phyloP scores from a whole-genome alignment of 1,140 invertebrate species.

The Drosophila nikananu region DNA sequence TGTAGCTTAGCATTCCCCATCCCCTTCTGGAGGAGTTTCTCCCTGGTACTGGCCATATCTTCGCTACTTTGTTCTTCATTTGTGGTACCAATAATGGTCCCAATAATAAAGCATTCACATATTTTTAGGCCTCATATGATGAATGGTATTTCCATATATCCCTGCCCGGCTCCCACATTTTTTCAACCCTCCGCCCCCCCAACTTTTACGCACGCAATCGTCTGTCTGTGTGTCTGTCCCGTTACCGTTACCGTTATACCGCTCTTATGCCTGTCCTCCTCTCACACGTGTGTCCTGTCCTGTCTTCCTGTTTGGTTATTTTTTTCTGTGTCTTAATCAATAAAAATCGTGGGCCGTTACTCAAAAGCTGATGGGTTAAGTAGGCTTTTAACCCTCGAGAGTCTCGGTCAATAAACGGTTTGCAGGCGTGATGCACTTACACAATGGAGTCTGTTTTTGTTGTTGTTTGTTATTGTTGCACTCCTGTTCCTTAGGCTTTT shows the following conservation, averaged over 20 bases:
- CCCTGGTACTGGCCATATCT: not conserved
- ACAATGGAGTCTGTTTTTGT: constrained; percentile 40
- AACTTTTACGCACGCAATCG: constrained; percentile 51
- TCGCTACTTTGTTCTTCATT: not conserved
- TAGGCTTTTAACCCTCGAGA: constrained; percentile 21
- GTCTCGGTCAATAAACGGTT: constrained; percentile 23
- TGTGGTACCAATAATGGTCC: constrained; percentile 6
- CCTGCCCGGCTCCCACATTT: not conserved
- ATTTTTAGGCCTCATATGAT: constrained; percentile 24
- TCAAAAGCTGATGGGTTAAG: constrained; percentile 39
- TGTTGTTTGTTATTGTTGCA: constrained; percentile 19
- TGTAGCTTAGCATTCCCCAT: not conserved
- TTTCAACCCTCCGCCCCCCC: constrained; percentile 5
- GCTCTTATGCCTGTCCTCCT: constrained; percentile 27
- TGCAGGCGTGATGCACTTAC: constrained; percentile 43
- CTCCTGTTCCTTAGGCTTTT: constrained; percentile 11
- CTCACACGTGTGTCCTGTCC: constrained; percentile 16
- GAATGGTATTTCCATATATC: not conserved
- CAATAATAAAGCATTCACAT: constrained; percentile 30
- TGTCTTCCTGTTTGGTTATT: constrained; percentile 5
- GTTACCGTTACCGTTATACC: constrained; percentile 30
- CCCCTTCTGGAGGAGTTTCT: not conserved
- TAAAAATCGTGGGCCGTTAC: constrained; percentile 22
- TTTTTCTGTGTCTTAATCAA: constrained; percentile 45
- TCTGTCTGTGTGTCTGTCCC: constrained; percentile 55